These are phyloP conservation scores for Philonicus albiceps DNA, from an alignment of 2,888 invertebrate species.

Conservation along the genomic window DNA sequence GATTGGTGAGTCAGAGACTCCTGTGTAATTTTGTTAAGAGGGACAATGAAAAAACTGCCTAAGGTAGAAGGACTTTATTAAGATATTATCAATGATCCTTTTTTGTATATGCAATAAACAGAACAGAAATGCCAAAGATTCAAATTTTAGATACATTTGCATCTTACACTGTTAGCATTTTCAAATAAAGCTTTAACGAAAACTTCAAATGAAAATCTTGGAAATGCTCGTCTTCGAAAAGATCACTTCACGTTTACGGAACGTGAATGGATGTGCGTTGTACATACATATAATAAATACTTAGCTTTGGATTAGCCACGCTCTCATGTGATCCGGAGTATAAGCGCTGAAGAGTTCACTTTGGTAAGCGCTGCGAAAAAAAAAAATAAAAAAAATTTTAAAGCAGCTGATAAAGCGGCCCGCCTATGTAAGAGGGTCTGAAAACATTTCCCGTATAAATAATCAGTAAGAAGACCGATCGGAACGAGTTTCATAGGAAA, in stretches of 20 bases:
- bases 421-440: not conserved
- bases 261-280: conserved; percentile 5
- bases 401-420: conserved; percentile 11
- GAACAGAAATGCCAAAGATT: no score
- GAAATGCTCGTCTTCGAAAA: not conserved
- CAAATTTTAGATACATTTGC: not conserved
- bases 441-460: conserved; percentile 35
- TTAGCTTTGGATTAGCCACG: not conserved
- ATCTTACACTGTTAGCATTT: not conserved
- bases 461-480: conserved; percentile 13
- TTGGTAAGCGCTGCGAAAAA: not conserved
- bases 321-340: not conserved
- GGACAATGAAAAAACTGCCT: no score
- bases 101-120: no score
- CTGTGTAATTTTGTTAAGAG: not conserved
- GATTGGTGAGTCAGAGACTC: not conserved
- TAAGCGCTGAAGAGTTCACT: not conserved
- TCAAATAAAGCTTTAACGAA: not conserved
- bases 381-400: not conserved
- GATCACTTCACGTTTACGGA: not conserved
- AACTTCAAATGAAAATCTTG: not conserved
- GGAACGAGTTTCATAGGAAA: conserved; percentile 9
- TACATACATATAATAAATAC: not conserved
- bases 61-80: no score
- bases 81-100: no score